phyloP scores from a whole-genome alignment of 2,888 invertebrate genomes.

The Tupiocoris notatus region DNA sequence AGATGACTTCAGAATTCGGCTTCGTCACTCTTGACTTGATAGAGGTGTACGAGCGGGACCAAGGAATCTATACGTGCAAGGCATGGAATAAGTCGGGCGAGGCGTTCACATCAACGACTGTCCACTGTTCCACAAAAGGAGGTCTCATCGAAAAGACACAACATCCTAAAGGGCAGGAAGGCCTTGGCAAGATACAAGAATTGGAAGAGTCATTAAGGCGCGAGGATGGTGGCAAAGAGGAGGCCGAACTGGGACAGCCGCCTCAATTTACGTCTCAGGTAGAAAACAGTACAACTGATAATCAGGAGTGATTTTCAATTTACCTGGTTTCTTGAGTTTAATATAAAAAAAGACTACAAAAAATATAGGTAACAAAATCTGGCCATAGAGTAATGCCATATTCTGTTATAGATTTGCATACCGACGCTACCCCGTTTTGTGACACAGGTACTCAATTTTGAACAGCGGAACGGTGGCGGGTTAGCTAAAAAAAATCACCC shows the following conservation, averaged over 20 bases:
- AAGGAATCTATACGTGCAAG: conserved; percentile 90
- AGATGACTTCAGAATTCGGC: conserved; percentile 92
- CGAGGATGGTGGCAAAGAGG: conserved; percentile 66
- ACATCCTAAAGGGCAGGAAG: conserved; percentile 93
- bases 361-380: too few relatives aligned
- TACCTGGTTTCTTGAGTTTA: too few relatives aligned
- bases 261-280: conserved; percentile 79
- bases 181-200: conserved; percentile 85
- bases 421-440: conserved; percentile 42
- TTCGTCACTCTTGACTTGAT: conserved; percentile 91
- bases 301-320: too few relatives aligned
- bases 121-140: conserved; percentile 78
- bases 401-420: conserved; percentile 22
- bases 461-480: conserved; percentile 35
- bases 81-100: conserved; percentile 85
- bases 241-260: conserved; percentile 76
- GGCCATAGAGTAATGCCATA: too few relatives aligned
- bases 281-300: too few relatives aligned
- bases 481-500: too few relatives aligned
- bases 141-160: conserved; percentile 83
- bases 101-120: conserved; percentile 87
- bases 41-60: conserved; percentile 89
- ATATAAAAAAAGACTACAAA: too few relatives aligned
- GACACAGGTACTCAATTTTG: conserved; percentile 43
- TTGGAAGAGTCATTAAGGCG: conserved; percentile 80